Conservation (phyloP, 1,140 invertebrate species). For the Nylanderia fulva region DNA sequence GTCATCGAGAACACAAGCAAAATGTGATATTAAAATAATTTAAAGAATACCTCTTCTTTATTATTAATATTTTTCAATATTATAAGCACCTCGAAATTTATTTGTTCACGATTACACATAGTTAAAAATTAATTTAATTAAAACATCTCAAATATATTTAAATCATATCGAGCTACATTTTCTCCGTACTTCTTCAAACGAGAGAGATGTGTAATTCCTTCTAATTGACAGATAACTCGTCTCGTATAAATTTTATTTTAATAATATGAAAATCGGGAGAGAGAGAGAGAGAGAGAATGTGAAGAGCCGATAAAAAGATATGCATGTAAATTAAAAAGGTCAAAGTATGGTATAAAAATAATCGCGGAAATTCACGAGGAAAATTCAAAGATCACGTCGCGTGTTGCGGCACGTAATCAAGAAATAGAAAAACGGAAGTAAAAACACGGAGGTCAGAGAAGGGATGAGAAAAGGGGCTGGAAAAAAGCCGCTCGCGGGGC, state of each 20-base stretch:
- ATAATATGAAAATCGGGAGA: neutral
- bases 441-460: neutral
- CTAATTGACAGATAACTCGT: too few relatives aligned
- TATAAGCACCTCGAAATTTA: neutral
- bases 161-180: neutral
- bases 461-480: neutral
- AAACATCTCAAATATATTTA: neutral
- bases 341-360: slow-evolving; percentile 27
- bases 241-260: too few relatives aligned
- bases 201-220: too few relatives aligned
- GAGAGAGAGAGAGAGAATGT: too few relatives aligned
- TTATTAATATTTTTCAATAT: too few relatives aligned
- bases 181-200: neutral
- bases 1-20: neutral
- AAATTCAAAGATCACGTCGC: slow-evolving; percentile 47
- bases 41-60: neutral
- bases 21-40: neutral
- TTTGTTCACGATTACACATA: neutral
- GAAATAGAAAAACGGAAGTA: neutral
- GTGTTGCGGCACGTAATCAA: neutral
- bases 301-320: neutral
- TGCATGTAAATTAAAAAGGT: neutral
- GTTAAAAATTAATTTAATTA: neutral
- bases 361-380: neutral
- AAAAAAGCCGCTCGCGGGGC: slow-evolving; percentile 51